Percentiles rank a stretch among this genome's conserved stretches.
Conservation (phyloP, 1,140 invertebrate genomes). For the Pomacea maculata region DNA sequence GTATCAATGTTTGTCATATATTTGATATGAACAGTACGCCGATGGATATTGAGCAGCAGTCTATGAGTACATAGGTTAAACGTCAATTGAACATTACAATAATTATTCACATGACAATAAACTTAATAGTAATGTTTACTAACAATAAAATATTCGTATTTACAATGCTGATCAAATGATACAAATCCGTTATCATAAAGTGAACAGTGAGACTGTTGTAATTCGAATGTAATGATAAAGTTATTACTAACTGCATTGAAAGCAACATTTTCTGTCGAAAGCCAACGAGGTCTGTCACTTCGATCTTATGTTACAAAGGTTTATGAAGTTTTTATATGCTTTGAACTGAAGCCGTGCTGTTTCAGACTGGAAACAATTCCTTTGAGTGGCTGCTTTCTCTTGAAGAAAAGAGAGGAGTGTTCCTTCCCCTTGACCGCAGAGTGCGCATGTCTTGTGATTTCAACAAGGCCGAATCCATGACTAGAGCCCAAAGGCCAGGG, state of each 20-base stretch:
- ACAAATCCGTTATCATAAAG: background rate
- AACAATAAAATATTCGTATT: no score
- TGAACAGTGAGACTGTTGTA: background rate
- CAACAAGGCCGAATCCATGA: background rate
- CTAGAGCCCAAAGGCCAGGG: no score
- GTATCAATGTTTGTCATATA: background rate
- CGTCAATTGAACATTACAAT: no score
- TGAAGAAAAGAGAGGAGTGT: background rate
- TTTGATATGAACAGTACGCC: no score
- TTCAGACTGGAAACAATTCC: background rate
- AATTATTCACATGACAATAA: no score
- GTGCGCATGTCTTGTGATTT: background rate
- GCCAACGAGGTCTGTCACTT: no score
- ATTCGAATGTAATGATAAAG: background rate
- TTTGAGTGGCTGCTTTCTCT: background rate
- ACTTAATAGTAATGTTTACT: no score
- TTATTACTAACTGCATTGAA: background rate
- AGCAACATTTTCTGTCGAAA: background rate
- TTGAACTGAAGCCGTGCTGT: background rate
- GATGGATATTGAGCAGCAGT: background rate
- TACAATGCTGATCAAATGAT: background rate
- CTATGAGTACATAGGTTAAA: no score
- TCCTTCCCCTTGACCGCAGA: background rate
- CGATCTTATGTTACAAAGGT: no score
- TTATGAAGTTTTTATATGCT: background rate